Base-by-base conservation (phyloP, 1,140 invertebrate species). In the Apis florea region DNA sequence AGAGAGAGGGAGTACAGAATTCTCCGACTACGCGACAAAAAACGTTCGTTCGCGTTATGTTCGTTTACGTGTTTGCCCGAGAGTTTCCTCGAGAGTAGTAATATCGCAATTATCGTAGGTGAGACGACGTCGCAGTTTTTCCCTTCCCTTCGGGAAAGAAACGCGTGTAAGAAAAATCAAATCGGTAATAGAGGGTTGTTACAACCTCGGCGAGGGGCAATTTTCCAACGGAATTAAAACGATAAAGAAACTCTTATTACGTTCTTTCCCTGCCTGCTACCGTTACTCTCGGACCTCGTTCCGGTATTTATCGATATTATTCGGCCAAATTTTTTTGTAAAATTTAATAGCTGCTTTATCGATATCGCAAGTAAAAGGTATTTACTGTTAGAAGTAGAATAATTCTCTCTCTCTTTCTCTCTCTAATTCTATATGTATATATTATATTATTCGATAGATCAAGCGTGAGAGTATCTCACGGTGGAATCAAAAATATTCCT, bases 121-220 rank as follows among this genome's bases (percentile, higher is more conserved):
- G n/a, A 19, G 12, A 31, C 72, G 51, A 63, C 47, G 67, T 58
- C 47, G n/a, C 40, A n/a, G 68, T 61, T 79, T 61, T 51, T 49
- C 47, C 26, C 26, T 0, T 51, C 26, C 47, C 26, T 21, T 0
- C 9, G 21, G 21, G 1, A 9, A 9, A 11, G 61, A 2, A 75
- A 51, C 24, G n/a, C 76, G 54, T 17, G 67, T 17, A 61, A 61
- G 76, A 79, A 79, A 79, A 79, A 79, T 79, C 56, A 79, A 40
- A 79, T 79, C 67, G 67, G n/a, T 58, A 9, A 40, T 59, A 47
- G 76, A 54, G 71, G 24, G 61, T 49, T 69, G 67, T 59, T 51
- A 26, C 40, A 51, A 24, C 15, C 31, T 40, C 19, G 74, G 31
- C 64, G 31, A n/a, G n/a, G 26, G 11, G 19, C 73, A 64, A 64